Percentiles rank a stretch among this genome's conserved stretches.
Evolutionary conservation across 2,888 invertebrate species (phyloP).

Genomic region (Papilio elwesi): DNA sequence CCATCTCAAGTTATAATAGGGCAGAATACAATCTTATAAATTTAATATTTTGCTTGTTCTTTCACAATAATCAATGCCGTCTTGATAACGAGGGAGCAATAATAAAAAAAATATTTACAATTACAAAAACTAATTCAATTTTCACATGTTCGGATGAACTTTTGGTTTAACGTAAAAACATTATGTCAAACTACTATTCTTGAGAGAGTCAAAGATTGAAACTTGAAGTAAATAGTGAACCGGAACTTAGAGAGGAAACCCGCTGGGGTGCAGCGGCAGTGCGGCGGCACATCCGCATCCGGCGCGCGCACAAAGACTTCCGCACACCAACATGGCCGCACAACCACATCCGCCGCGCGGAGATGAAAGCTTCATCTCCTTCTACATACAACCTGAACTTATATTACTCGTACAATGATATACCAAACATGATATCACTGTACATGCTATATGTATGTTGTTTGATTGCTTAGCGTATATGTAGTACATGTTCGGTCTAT

Average conservation of each 20-base stretch:
- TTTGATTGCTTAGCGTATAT: not conserved
- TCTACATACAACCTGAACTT: slow-evolving; percentile 2
- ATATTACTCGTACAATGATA: not conserved
- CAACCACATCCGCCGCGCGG: slow-evolving; percentile 21
- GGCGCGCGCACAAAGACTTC: slow-evolving; percentile 39
- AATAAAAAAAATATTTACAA: no score
- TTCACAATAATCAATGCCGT: no score
- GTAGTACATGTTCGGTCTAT: not conserved
- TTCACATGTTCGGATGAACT: no score
- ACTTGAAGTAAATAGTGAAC: slow-evolving; percentile 12
- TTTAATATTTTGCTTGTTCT: no score
- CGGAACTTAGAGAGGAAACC: slow-evolving; percentile 16
- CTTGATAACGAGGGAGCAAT: no score
- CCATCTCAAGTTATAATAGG: no score
- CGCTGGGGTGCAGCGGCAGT: slow-evolving; percentile 30
- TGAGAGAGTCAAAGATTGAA: not conserved
- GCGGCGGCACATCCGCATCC: slow-evolving; percentile 41
- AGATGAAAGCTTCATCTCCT: slow-evolving; percentile 13
- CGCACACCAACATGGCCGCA: slow-evolving; percentile 32
- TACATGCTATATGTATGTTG: no score
- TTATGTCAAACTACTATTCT: not conserved
- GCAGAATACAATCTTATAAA: no score
- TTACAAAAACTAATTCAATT: no score
- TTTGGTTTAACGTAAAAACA: no score
- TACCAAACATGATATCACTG: not conserved